Evolutionary conservation across 92 coral and sea anemone genomes (phyloP), one percentile per base, ranked within the genome.

Genomic region (Bergia sp.): DNA sequence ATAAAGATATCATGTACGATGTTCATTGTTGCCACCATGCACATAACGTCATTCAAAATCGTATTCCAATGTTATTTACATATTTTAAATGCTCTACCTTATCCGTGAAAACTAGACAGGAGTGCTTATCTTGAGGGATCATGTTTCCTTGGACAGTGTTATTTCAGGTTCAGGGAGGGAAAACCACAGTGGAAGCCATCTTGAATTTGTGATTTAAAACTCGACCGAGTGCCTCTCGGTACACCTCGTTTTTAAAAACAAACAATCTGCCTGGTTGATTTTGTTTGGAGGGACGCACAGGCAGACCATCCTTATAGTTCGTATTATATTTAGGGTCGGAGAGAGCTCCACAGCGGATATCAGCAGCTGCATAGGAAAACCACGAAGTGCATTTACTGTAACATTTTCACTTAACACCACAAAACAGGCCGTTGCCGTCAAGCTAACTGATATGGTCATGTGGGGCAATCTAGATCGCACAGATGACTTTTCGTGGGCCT

Each of bases 181-280:
- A 82, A 83, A 15, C 36, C 7, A 74, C 45, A 42, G 6, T 23
- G 43, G 79, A 71, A 74, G 87, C 87, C 87, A 84, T 84, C 29
- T 83, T 83, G 87, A 83, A 67, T 66, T 83, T 57, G 49, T 65
- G 44, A 61, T 82, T 37, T 8, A 15, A 21, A 5, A 83, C 65
- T 50, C 42, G 79, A 36, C 77, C 78, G 61, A 84, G 87, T 84
- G 41, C 87, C 77, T 37, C 47, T 64, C 75, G 57, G 76, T 65
- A 18, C 12, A 40, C 77, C 41, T 15, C 15, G 29, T 29, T 29
- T 29, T 29, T 29, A 29, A 29, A 29, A 29, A 29, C 29, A 29
- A 29, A 29, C 37, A 20, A 18, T 9, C 0, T 16, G 76, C 40
- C 42, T 37, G 76, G 16, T 71, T 11, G 76, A 72, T 72, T 72